Evolutionary conservation across 2,888 invertebrate genomes (phyloP).

Genomic region (Harmothoe impar): DNA sequence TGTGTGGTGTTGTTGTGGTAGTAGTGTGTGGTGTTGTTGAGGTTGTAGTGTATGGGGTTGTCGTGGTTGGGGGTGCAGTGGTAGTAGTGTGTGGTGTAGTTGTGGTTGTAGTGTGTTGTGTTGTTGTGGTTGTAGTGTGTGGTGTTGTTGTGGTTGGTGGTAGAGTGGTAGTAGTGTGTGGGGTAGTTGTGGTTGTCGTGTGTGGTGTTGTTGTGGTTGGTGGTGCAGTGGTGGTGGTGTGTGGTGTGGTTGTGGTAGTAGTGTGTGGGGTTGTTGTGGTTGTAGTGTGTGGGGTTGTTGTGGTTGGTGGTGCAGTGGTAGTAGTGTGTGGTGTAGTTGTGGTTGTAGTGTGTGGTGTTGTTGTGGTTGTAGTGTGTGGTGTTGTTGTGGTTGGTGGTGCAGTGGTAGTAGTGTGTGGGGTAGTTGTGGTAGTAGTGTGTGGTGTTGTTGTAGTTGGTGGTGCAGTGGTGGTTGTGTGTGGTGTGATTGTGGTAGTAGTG

Average conservation of each 20-base stretch:
- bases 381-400: too few relatives aligned
- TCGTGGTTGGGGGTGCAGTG: background rate
- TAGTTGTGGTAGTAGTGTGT: background rate
- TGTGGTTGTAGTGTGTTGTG: background rate
- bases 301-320: too few relatives aligned
- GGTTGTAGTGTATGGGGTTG: background rate
- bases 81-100: background rate
- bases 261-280: background rate
- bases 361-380: too few relatives aligned
- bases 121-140: background rate
- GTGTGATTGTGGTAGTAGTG: too few relatives aligned
- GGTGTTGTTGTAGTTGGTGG: background rate
- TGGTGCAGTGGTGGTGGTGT: too few relatives aligned
- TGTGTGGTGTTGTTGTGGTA: background rate
- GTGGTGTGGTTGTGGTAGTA: background rate
- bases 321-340: too few relatives aligned
- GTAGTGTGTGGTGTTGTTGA: background rate
- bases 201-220: background rate
- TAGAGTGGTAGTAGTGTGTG: background rate
- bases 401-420: too few relatives aligned
- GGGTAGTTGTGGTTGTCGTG: background rate
- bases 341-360: too few relatives aligned
- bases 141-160: background rate
- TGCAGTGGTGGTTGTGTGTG: constrained; percentile 3
- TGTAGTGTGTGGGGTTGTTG: background rate